These are phyloP conservation scores for Cryptotis parvus DNA, from an alignment of 2,113 vertebrate genomes.

Conservation along the genomic window DNA sequence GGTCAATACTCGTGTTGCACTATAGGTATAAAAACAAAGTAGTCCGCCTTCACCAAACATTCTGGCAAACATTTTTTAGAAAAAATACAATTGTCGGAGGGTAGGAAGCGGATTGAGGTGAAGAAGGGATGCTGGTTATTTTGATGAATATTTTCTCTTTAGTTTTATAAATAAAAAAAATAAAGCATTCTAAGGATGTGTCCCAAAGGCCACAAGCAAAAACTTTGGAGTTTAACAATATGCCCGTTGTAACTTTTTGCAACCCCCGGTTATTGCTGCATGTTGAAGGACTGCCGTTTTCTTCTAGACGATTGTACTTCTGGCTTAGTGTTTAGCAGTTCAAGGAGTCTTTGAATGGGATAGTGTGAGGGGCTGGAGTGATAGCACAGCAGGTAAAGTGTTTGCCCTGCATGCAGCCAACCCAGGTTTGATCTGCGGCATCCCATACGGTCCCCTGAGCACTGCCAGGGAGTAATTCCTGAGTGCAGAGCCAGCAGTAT, in stretches of 20 bases:
- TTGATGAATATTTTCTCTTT: constrained; percentile 63
- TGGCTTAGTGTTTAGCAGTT: constrained; percentile 25
- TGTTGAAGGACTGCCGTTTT: constrained; percentile 62
- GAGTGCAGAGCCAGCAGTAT: no score
- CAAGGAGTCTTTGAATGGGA: not conserved
- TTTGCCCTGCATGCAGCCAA: no score
- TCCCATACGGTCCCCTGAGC: no score
- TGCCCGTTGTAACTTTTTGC: constrained; percentile 48
- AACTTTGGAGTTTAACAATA: constrained; percentile 60
- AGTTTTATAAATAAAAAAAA: constrained; percentile 39
- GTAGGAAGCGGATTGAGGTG: not conserved
- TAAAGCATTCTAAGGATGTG: constrained; percentile 45
- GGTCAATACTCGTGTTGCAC: constrained; percentile 23
- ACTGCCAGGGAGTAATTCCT: no score
- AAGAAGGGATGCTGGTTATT: constrained; percentile 37
- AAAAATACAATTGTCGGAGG: constrained; percentile 53
- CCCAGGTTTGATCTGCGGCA: no score
- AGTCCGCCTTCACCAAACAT: not conserved
- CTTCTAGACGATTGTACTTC: constrained; percentile 38
- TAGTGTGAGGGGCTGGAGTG: not conserved
- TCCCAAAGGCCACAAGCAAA: constrained; percentile 3
- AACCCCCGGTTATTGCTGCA: constrained; percentile 40
- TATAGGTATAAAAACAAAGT: not conserved
- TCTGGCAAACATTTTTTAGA: constrained; percentile 37
- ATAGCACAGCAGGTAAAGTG: no score